Evolutionary conservation across 2,888 invertebrate species (phyloP), one percentile per base, ranked within the genome.

Genomic region (Cetonia aurata): DNA sequence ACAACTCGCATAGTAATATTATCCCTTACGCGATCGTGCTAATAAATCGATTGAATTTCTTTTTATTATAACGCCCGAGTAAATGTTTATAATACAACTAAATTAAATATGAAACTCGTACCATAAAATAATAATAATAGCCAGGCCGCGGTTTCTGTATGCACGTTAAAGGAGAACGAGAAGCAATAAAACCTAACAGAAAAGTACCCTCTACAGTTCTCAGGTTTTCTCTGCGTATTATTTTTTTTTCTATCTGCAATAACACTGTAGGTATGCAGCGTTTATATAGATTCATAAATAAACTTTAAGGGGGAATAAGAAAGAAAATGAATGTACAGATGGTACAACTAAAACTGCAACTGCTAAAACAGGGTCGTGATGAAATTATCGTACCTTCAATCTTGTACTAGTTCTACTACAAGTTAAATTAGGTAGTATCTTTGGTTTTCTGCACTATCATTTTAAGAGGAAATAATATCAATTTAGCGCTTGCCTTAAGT

Each of bases 171-270:
- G 42, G n/a, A 59, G 48, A 48, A 62, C 48, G 37, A 25, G 25
- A 25, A 10, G 62, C 62, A 62, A 62, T 62, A 62, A 62, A 62
- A 62, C 48, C 48, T 62, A 50, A 62, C 48, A 48, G 62, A 62
- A 62, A 48, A 62, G 48, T 50, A 62, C 48, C 25, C 48, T 48
- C 62, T 62, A 25, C 62, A 50, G 17, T 33, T 62, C 48, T 62
- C 62, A 33, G 33, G 31, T 62, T 62, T 62, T 56, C 37, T 56
- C 41, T 37, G 17, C 13, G 17, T 13, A 25, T 25, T 25, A 25
- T 25, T 25, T 25, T 25, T 25, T 25, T 25, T 25, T 1, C 13
- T 53, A 56, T 56, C 56, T 41, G 56, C 56, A 56, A 56, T 56
- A 56, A 56, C 37, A 41, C 41, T 25, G 25, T 3, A 25, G 25